phyloP scores from a whole-genome alignment of 1,140 invertebrate species.

The Brachionus koreanus region DNA sequence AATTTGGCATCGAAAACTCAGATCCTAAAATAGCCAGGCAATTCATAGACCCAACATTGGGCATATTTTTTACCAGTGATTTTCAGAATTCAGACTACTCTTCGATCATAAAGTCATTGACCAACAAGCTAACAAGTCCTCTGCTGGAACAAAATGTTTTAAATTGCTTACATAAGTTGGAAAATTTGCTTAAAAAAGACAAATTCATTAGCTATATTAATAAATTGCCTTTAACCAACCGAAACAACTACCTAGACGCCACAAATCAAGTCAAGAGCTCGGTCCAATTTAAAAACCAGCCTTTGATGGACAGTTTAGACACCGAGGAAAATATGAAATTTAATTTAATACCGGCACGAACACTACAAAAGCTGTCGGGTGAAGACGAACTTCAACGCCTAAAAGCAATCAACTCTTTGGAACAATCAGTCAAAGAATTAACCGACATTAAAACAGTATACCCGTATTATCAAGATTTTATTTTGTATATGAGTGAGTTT shows the following conservation, averaged over 20 bases:
- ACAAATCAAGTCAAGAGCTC: slow-evolving; percentile 13
- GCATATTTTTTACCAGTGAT: slow-evolving; percentile 56
- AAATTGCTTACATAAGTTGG: slow-evolving; percentile 20
- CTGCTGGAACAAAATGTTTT: neutral
- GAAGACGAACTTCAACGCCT: slow-evolving; percentile 55
- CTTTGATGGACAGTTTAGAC: neutral
- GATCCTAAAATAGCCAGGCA: neutral
- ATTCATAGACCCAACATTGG: slow-evolving; percentile 48
- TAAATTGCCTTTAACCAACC: slow-evolving; percentile 48
- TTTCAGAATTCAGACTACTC: slow-evolving; percentile 53
- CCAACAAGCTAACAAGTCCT: slow-evolving; percentile 48
- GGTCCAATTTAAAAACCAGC: slow-evolving; percentile 46
- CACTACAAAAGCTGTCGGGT: slow-evolving; percentile 54
- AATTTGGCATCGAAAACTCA: slow-evolving; percentile 24
- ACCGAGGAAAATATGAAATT: slow-evolving; percentile 47
- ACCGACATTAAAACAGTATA: slow-evolving; percentile 58
- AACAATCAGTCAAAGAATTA: slow-evolving; percentile 50
- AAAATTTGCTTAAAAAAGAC: slow-evolving; percentile 8
- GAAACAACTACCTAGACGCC: slow-evolving; percentile 51
- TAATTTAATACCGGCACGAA: slow-evolving; percentile 56
- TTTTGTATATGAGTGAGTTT: slow-evolving; percentile 63
- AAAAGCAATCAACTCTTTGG: slow-evolving; percentile 56
- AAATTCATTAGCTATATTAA: slow-evolving; percentile 47
- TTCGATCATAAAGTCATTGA: slow-evolving; percentile 52
- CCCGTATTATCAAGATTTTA: slow-evolving; percentile 65